phyloP scores from a whole-genome alignment of 2,888 invertebrate species.

The Trisateles emortualis region DNA sequence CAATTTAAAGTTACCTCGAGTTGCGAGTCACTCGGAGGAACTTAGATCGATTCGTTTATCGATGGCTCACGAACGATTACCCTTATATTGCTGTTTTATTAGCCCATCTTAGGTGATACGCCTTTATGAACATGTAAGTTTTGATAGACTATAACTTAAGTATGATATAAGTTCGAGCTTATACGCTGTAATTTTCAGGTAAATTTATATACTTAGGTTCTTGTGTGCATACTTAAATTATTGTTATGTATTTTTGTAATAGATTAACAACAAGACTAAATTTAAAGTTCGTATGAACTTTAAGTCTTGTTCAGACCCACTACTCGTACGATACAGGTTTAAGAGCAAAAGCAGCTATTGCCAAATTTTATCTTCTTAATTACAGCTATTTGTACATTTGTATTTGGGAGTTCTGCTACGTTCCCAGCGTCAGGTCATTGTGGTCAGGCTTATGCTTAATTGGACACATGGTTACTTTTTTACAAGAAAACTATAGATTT shows the following conservation, averaged over 20 bases:
- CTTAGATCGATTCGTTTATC: slow-evolving; percentile 85
- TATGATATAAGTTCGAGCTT: slow-evolving; percentile 20
- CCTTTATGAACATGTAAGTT: slow-evolving; percentile 43
- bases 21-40: slow-evolving; percentile 75
- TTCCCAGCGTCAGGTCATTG: too few relatives aligned
- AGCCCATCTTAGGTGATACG: slow-evolving; percentile 63
- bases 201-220: background rate
- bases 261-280: too few relatives aligned
- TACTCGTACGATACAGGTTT: too few relatives aligned
- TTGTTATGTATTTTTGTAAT: background rate
- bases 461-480: too few relatives aligned
- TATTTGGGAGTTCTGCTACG: too few relatives aligned
- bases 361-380: too few relatives aligned
- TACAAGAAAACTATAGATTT: too few relatives aligned
- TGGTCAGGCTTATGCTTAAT: too few relatives aligned
- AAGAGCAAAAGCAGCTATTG: too few relatives aligned
- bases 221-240: background rate
- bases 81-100: slow-evolving; percentile 76
- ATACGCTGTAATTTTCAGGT: background rate
- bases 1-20: slow-evolving; percentile 82
- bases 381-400: too few relatives aligned
- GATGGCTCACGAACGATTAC: slow-evolving; percentile 83
- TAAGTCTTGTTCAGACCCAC: too few relatives aligned
- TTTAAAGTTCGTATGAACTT: too few relatives aligned
- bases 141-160: slow-evolving; percentile 43